Evolutionary conservation across 2,797 vertebrate species (phyloP).

Genomic region (Propithecus perrieri): DNA sequence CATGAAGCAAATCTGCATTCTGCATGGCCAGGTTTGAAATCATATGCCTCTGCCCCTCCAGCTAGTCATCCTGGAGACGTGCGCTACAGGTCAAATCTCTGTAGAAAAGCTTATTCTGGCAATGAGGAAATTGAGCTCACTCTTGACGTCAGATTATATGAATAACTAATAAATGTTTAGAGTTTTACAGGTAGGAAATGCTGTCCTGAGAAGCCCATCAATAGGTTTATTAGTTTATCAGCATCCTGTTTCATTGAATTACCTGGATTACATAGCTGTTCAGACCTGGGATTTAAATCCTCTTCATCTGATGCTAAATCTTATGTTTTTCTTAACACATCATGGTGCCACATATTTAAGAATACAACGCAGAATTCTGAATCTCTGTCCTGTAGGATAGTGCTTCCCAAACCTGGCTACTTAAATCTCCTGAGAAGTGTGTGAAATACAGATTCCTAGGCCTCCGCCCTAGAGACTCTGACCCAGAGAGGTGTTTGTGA

Average conservation of each 20-base stretch:
- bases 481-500: not conserved
- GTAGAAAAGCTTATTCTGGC: not conserved
- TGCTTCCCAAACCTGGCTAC: not conserved
- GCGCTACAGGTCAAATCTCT: not conserved
- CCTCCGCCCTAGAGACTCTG: not conserved
- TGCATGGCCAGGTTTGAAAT: not conserved
- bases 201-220: not conserved
- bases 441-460: not conserved
- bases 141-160: slow-evolving; percentile 9
- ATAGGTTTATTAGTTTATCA: not conserved
- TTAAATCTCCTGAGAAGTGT: not conserved
- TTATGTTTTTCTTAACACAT: not conserved
- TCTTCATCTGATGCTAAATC: not conserved
- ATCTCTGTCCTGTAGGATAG: not conserved
- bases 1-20: not conserved
- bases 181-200: not conserved
- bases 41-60: not conserved
- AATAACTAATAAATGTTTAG: not conserved
- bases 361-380: not conserved
- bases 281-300: not conserved
- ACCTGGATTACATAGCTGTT: not conserved
- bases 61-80: not conserved
- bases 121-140: not conserved
- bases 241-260: not conserved
- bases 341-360: not conserved